A percentile compares a stretch with the other conserved stretches of the same genome.
phyloP scores from a whole-genome alignment of 2,113 vertebrate genomes.

The Ia io region DNA sequence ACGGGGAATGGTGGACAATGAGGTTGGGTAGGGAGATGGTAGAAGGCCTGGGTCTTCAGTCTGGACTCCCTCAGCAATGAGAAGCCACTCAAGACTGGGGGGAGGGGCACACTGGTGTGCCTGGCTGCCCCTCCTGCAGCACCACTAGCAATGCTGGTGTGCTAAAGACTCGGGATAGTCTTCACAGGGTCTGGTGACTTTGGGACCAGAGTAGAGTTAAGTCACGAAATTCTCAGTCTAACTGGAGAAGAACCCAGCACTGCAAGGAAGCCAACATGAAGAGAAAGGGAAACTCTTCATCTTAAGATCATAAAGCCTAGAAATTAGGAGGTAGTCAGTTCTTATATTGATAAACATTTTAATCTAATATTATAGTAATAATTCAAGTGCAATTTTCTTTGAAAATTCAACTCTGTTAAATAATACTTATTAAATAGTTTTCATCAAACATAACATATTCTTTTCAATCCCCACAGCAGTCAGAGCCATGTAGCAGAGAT shows the following conservation, averaged over 20 bases:
- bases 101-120: neutral
- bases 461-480: slow-evolving; percentile 71
- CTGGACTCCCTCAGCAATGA: neutral
- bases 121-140: neutral
- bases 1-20: neutral
- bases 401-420: slow-evolving; percentile 81
- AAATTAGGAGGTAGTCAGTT: slow-evolving; percentile 33
- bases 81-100: neutral
- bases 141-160: neutral
- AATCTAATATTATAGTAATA: slow-evolving; percentile 81
- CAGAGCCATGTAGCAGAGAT: slow-evolving; percentile 77
- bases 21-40: neutral
- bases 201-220: neutral
- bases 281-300: neutral
- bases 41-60: neutral
- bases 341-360: slow-evolving; percentile 82
- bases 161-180: neutral
- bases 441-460: slow-evolving; percentile 75
- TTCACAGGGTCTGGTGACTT: neutral
- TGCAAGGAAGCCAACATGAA: neutral
- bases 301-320: neutral
- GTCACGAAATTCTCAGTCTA: neutral
- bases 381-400: slow-evolving; percentile 82
- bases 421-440: slow-evolving; percentile 80
- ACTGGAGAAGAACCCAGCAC: neutral